phyloP scores from a whole-genome alignment of 2,888 invertebrate genomes.

The Lasioglossum lativentre region DNA sequence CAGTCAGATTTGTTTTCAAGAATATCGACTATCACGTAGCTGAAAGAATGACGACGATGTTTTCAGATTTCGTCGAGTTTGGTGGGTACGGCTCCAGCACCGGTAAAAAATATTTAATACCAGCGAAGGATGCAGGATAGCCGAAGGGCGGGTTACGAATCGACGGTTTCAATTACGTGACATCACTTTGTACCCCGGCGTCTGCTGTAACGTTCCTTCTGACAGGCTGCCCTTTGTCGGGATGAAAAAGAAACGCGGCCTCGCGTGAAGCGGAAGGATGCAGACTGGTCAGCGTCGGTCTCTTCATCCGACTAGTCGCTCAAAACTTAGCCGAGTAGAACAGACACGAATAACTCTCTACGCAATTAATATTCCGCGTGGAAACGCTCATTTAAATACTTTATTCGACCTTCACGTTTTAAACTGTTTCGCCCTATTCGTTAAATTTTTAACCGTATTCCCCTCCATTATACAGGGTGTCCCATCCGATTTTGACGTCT shows the following conservation, averaged over 20 bases:
- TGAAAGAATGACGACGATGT: no score
- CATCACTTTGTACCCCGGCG: slow-evolving; percentile 62
- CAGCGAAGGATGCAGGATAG: slow-evolving; percentile 19
- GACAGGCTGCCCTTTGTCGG: slow-evolving; percentile 68
- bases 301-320: slow-evolving; percentile 57
- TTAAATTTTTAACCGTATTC: no score
- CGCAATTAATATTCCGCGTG: slow-evolving; percentile 18
- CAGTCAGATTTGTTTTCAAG: no score
- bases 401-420: no score
- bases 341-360: not conserved
- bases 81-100: slow-evolving; percentile 12
- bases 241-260: slow-evolving; percentile 75
- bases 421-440: no score
- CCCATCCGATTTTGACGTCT: no score
- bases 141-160: slow-evolving; percentile 46
- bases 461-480: no score
- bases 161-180: slow-evolving; percentile 72
- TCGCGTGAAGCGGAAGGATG: slow-evolving; percentile 73
- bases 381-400: not conserved
- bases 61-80: no score
- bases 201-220: slow-evolving; percentile 58
- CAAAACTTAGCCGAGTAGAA: slow-evolving; percentile 55
- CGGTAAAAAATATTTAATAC: slow-evolving; percentile 60
- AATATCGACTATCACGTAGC: no score
- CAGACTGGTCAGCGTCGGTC: slow-evolving; percentile 51